Conservation (phyloP, 2,113 vertebrate species). For the Garra rufa region DNA sequence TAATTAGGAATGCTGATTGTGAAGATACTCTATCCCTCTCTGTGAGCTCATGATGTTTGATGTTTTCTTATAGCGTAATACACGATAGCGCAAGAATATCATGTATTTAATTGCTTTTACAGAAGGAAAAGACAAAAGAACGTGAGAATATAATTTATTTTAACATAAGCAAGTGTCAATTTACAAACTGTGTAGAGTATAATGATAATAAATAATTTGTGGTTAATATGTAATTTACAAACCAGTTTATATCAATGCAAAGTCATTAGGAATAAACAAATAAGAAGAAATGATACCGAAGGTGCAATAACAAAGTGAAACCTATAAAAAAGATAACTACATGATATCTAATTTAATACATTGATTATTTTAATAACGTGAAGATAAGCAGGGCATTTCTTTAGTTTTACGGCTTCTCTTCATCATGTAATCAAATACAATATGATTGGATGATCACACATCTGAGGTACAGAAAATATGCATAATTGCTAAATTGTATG, state of each 20-base stretch:
- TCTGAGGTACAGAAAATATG: constrained; percentile 12
- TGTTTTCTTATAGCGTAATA: neutral
- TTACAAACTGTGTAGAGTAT: neutral
- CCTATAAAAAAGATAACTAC: neutral
- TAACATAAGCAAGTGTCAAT: neutral
- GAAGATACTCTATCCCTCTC: neutral
- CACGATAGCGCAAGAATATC: neutral
- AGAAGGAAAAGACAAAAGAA: neutral
- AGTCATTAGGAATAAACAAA: neutral
- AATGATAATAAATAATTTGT: constrained; percentile 21
- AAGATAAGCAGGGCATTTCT: neutral
- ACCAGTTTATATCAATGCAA: neutral
- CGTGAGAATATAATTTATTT: constrained; percentile 3
- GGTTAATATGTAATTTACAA: neutral
- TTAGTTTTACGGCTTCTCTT: neutral
- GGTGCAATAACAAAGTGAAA: neutral
- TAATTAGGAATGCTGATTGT: neutral
- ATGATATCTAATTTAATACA: neutral
- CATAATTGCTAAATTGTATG: neutral
- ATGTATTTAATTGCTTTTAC: neutral
- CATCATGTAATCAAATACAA: constrained; percentile 2
- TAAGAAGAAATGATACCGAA: neutral
- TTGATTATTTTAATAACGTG: neutral
- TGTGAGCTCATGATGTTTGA: neutral
- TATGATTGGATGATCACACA: neutral